Conservation (phyloP, 1,140 invertebrate genomes). For the Littorina saxatilis region DNA sequence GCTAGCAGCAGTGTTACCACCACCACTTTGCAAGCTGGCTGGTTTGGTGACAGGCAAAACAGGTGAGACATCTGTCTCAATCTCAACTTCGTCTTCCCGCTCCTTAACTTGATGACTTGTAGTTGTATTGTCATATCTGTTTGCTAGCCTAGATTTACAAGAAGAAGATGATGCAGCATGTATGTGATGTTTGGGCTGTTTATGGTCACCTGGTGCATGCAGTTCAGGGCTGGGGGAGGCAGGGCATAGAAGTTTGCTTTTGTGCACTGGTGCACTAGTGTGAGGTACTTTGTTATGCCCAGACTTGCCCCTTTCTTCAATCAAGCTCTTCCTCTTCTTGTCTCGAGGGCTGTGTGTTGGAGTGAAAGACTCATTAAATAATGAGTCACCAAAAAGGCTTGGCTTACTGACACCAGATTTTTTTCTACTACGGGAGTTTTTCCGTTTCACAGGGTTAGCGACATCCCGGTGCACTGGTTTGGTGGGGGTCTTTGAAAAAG, state of each 20-base stretch:
- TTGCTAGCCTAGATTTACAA: too few species aligned
- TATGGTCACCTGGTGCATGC: too few species aligned
- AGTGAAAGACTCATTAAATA: slow-evolving; percentile 12
- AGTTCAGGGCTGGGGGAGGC: slow-evolving; percentile 11
- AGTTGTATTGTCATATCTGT: too few species aligned
- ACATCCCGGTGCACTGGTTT: background rate
- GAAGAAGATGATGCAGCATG: too few species aligned
- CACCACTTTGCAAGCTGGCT: too few species aligned
- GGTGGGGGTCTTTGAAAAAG: background rate
- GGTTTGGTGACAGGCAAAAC: background rate
- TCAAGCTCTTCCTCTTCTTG: slow-evolving; percentile 19
- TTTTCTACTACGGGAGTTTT: slow-evolving; percentile 17
- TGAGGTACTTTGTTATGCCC: background rate
- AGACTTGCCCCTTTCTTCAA: background rate
- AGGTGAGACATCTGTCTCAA: slow-evolving; percentile 27
- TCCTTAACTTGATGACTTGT: background rate
- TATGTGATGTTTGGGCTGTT: too few species aligned
- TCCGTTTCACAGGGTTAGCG: background rate
- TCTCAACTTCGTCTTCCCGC: background rate
- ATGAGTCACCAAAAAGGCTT: slow-evolving; percentile 1
- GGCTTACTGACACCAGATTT: slow-evolving; percentile 14
- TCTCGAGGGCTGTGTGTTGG: slow-evolving; percentile 39
- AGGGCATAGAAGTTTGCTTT: background rate
- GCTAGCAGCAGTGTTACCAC: too few species aligned
- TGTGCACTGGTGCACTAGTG: background rate